Percentiles rank a stretch among this genome's conserved stretches.
Evolutionary conservation across 1,140 invertebrate species (phyloP).

Genomic region (Drosophila athabasca): DNA sequence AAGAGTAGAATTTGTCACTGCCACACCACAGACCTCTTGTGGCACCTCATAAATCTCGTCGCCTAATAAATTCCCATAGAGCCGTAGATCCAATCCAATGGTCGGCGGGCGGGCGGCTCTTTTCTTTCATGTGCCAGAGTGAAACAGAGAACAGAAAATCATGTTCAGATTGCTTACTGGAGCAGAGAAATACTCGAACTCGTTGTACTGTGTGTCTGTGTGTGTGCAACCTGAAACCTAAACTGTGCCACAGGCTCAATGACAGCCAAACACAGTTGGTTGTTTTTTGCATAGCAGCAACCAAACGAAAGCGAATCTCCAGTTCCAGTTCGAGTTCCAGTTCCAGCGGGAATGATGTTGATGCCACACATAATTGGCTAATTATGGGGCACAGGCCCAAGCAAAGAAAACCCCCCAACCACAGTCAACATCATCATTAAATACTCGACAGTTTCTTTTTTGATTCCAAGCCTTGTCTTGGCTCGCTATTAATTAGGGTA

Average conservation of each 20-base stretch:
- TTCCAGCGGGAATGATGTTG: not conserved
- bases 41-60: slow-evolving; percentile 35
- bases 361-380: slow-evolving; percentile 50
- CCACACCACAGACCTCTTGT: not conserved
- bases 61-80: slow-evolving; percentile 41
- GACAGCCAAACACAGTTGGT: slow-evolving; percentile 19
- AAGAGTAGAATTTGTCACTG: slow-evolving; percentile 47
- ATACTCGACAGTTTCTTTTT: slow-evolving; percentile 50
- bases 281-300: slow-evolving; percentile 26
- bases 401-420: no score
- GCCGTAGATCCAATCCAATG: slow-evolving; percentile 1
- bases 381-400: slow-evolving; percentile 15
- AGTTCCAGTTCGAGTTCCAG: not conserved
- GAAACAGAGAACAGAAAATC: not conserved
- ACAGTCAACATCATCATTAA: slow-evolving; percentile 46
- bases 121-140: slow-evolving; percentile 44
- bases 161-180: slow-evolving; percentile 51
- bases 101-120: slow-evolving; percentile 24
- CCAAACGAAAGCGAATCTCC: slow-evolving; percentile 47
- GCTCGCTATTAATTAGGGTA: slow-evolving; percentile 44
- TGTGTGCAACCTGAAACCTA: slow-evolving; percentile 21
- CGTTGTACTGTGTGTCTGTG: slow-evolving; percentile 2
- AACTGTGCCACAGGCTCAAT: slow-evolving; percentile 63
- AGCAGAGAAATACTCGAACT: slow-evolving; percentile 58
- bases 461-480: slow-evolving; percentile 46